A percentile compares a stretch with the other conserved stretches of the same genome.
phyloP scores from a whole-genome alignment of 2,888 invertebrate genomes.

The Drosophila paramelanica region DNA sequence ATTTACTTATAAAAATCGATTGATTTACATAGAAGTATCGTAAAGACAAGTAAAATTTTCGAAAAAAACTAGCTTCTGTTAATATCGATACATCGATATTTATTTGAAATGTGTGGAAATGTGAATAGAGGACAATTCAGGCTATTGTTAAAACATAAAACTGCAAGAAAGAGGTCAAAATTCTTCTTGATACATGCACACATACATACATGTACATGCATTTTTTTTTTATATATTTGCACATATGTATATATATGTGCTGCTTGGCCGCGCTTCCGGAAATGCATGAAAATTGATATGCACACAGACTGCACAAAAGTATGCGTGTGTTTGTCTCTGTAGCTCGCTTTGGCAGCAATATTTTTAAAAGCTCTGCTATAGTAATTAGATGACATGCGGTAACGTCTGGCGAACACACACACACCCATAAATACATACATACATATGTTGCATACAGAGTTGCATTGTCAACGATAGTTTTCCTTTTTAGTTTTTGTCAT shows the following conservation, averaged over 20 bases:
- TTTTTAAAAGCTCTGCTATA: conserved; percentile 18
- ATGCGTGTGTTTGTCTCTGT: conserved; percentile 7
- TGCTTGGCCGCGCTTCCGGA: conserved; percentile 26
- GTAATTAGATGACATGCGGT: conserved; percentile 61
- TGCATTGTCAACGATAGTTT: conserved; percentile 17
- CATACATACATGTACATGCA: not conserved
- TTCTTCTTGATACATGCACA: conserved; percentile 12
- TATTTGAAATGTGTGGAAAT: not conserved
- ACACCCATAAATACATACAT: conserved; percentile 3
- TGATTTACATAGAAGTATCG: no score
- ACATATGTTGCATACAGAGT: not conserved
- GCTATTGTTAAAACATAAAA: conserved; percentile 34
- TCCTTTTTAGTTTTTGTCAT: conserved; percentile 16
- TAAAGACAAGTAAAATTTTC: no score
- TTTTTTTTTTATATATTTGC: not conserved
- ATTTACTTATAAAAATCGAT: no score
- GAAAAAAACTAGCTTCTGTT: no score
- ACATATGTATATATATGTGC: conserved; percentile 7
- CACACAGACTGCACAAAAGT: conserved; percentile 12
- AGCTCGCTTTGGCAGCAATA: conserved; percentile 14
- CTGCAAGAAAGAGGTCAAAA: conserved; percentile 42
- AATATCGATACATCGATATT: no score
- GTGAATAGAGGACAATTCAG: conserved; percentile 32
- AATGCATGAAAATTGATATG: conserved; percentile 45
- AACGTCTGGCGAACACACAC: conserved; percentile 19